A percentile compares a stretch with the other conserved stretches of the same genome.
Evolutionary conservation across 1,140 invertebrate genomes (phyloP).

Genomic region (Macrocentrus cingulum): DNA sequence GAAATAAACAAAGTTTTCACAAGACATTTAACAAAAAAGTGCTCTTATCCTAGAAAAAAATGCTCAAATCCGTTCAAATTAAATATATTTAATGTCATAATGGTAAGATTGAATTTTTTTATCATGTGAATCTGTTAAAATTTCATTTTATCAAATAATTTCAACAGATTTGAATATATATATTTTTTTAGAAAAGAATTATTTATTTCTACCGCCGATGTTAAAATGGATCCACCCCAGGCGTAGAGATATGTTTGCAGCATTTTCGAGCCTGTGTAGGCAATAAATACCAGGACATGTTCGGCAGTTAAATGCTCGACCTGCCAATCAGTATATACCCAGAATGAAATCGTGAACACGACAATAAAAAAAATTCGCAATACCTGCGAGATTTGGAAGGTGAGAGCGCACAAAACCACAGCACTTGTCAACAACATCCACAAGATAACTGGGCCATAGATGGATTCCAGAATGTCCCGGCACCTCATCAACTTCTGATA

Average conservation of each 20-base stretch:
- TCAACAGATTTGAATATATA: neutral
- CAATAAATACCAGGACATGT: neutral
- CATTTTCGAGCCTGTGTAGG: neutral
- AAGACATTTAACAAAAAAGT: no score
- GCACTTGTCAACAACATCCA: slow-evolving; percentile 31
- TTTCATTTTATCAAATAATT: neutral
- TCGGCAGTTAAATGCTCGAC: neutral
- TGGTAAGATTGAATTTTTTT: no score
- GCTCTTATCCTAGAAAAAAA: no score
- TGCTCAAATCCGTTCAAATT: no score
- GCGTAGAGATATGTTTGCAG: neutral
- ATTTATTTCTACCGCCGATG: neutral
- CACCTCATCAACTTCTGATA: slow-evolving; percentile 23
- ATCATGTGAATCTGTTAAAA: neutral
- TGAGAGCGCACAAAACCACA: slow-evolving; percentile 33
- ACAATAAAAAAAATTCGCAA: neutral
- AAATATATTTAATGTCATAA: no score
- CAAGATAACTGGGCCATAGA: slow-evolving; percentile 36
- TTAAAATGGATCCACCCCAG: neutral
- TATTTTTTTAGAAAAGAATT: no score
- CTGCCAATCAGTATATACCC: neutral
- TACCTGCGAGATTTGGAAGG: slow-evolving; percentile 39
- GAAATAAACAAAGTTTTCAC: neutral
- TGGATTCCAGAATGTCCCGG: slow-evolving; percentile 29
- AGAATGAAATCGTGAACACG: no score